Base-by-base conservation (phyloP, 2,888 invertebrate species). In the Eumerus sabulonum region DNA sequence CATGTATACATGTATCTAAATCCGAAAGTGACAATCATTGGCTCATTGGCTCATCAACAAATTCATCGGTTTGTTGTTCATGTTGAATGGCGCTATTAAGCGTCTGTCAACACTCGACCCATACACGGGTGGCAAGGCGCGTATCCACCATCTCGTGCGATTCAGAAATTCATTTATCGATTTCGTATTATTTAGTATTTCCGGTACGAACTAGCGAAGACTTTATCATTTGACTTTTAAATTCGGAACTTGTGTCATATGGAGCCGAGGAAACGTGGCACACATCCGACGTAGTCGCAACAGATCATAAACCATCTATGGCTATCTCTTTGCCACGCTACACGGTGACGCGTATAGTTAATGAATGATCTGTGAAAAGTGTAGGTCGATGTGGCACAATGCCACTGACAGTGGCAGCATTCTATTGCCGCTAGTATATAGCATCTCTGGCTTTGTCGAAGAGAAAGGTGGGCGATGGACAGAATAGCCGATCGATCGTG, bases 241-340 rank as follows among this genome's bases (percentile, higher is more conserved):
- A 63, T 76, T 76, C 53, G 53, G 76, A 76, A 76, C 76, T 76
- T 76, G 76, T 48, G 76, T 70, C 76, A 70, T 70, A 68, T 70
- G 50, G n/a, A n/a, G n/a, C n/a, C n/a, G n/a, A n/a, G 59, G 60
- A 63, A 64, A 62, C 50, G 62, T 53, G 62, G 13, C 35, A 54
- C 45, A 38, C 19, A 19, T 11, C 42, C 17, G 27, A 4, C 27
- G 27, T n/a, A 27, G 27, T 7, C 27, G 27, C 7, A 27, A 27
- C 27, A 4, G 27, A 7, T 7, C 27, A 7, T 27, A 27, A 14
- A 18, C 54, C 73, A 57, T 74, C 19, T 62, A 44, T 36, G 62
- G 51, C 45, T 51, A 56, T 64, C 35, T 35, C 45, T 53, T 7
- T 27, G 27, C 3, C 27, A 7, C 27, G 27, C 27, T 27, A 27